Percentiles rank a stretch among this genome's conserved stretches.
These are phyloP conservation scores for Carabus problematicus DNA, from an alignment of 2,888 invertebrate species.

Conservation along the genomic window DNA sequence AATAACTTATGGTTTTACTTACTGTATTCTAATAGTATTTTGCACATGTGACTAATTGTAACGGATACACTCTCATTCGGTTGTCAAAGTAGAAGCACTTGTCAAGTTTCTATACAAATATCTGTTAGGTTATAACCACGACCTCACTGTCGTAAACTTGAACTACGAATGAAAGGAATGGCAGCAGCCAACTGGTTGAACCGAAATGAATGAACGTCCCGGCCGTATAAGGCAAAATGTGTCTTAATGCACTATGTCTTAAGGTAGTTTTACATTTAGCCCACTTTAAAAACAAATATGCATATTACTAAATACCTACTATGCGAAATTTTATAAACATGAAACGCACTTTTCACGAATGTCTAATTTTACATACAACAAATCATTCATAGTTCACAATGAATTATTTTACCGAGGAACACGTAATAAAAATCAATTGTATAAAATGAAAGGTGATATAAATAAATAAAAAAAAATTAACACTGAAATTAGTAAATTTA, in stretches of 20 bases:
- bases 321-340: not conserved
- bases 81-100: not conserved
- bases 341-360: not conserved
- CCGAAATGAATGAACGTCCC: constrained; percentile 14
- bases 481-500: no score
- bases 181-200: constrained; percentile 11
- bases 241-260: constrained; percentile 6
- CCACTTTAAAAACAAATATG: not conserved
- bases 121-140: constrained; percentile 23
- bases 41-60: not conserved
- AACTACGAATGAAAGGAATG: constrained; percentile 26
- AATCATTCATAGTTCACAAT: no score
- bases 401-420: no score
- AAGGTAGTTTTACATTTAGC: not conserved
- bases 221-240: constrained; percentile 1
- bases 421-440: no score
- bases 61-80: not conserved
- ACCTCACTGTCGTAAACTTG: constrained; percentile 32
- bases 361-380: not conserved
- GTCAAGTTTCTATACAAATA: not conserved
- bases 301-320: not conserved
- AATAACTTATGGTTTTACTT: constrained; percentile 4
- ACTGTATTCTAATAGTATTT: constrained; percentile 4
- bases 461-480: no score
- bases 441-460: no score